Percentiles rank a stretch among this genome's conserved stretches.
Conservation (phyloP, 2,888 invertebrate species). For the Macrophya alboannulata region DNA sequence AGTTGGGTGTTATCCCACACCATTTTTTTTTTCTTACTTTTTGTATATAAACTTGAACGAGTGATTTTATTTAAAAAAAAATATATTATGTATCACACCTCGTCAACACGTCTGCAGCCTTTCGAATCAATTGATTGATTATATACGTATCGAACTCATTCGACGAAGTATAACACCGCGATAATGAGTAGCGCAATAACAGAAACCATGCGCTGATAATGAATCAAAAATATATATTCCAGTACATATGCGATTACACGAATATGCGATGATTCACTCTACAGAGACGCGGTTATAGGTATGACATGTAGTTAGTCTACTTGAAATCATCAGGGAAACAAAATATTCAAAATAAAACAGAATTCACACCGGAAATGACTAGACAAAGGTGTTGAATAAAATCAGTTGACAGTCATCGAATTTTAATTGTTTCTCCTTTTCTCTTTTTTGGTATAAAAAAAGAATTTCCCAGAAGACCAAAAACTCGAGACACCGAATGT, state of each 20-base stretch:
- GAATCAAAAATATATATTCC: not conserved
- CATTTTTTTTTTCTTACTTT: slow-evolving; percentile 61
- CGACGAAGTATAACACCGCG: not conserved
- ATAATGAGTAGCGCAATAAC: not conserved
- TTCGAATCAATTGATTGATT: not conserved
- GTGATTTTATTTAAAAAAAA: not conserved
- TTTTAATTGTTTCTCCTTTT: not conserved
- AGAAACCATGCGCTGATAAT: not conserved
- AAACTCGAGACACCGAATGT: not conserved
- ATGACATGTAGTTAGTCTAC: not conserved
- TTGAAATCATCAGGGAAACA: not conserved
- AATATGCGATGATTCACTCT: slow-evolving; percentile 34
- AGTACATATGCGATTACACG: not conserved
- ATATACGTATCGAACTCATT: not conserved
- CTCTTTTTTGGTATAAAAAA: not conserved
- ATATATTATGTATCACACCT: not conserved
- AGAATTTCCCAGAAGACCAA: not conserved
- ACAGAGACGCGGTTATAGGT: not conserved
- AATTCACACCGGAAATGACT: not conserved
- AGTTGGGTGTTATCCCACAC: slow-evolving; percentile 73
- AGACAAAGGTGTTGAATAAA: not conserved
- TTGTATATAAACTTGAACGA: not conserved
- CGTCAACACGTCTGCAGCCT: not conserved
- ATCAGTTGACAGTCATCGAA: not conserved
- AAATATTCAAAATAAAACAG: too few relatives aligned